These are phyloP conservation scores for Blastobasis lacticolella DNA, from an alignment of 2,888 invertebrate species.

Conservation along the genomic window DNA sequence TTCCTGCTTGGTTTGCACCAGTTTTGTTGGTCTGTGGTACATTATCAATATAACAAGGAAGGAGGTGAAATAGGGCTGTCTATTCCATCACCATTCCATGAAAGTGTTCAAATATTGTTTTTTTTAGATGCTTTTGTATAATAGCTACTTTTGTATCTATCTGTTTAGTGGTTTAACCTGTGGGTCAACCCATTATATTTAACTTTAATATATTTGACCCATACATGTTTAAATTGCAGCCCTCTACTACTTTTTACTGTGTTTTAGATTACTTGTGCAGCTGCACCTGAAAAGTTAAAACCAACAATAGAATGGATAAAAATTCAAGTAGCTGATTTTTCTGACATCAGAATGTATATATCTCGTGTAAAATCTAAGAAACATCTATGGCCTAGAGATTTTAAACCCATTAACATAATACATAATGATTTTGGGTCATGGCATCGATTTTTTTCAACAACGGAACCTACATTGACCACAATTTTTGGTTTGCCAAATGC, in stretches of 20 bases:
- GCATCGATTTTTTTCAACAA: conserved; percentile 38
- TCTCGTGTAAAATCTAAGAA: conserved; percentile 37
- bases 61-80: too few species aligned
- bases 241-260: background rate
- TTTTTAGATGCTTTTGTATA: too few species aligned
- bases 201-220: too few species aligned
- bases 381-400: conserved; percentile 25
- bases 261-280: conserved; percentile 23
- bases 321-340: conserved; percentile 79
- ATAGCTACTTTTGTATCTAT: too few species aligned
- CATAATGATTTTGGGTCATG: conserved; percentile 28
- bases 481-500: conserved; percentile 42
- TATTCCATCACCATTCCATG: too few species aligned
- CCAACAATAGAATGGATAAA: conserved; percentile 79
- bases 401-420: conserved; percentile 27
- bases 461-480: conserved; percentile 47
- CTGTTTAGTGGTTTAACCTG: too few species aligned
- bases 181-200: too few species aligned
- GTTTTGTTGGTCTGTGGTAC: too few species aligned
- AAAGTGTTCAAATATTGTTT: too few species aligned
- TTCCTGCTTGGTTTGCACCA: too few species aligned
- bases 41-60: too few species aligned
- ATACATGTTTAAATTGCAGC: too few species aligned
- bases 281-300: conserved; percentile 43
- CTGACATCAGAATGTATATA: conserved; percentile 73